Evolutionary conservation across 2,113 vertebrate species (phyloP).

Genomic region (Lasiurus cinereus): DNA sequence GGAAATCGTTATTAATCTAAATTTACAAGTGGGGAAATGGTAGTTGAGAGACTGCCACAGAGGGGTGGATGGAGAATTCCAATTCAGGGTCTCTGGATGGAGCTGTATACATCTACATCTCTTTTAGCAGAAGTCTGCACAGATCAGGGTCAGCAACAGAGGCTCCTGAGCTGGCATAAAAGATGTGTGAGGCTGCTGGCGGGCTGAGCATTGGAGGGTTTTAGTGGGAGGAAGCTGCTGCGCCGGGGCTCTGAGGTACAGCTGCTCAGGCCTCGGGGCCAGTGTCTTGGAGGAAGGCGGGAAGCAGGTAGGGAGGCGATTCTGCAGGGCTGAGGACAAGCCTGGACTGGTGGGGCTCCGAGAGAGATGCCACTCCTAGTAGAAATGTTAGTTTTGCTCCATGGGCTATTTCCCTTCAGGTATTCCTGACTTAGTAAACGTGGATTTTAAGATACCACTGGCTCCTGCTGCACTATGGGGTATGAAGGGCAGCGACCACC

Average conservation of each 20-base stretch:
- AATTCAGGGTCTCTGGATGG: background rate
- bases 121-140: background rate
- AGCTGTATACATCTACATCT: too few relatives aligned
- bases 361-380: fast-evolving
- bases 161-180: background rate
- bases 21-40: background rate
- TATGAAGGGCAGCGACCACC: background rate
- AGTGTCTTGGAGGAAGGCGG: background rate
- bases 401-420: background rate
- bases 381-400: background rate
- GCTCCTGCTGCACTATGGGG: background rate
- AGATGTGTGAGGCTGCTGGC: background rate
- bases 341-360: background rate
- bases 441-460: background rate
- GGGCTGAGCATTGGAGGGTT: background rate
- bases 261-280: background rate
- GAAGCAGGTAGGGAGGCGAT: background rate
- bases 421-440: background rate
- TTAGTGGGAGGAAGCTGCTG: background rate
- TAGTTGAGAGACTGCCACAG: background rate
- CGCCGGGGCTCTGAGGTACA: background rate
- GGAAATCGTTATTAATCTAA: background rate
- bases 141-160: background rate
- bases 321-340: background rate
- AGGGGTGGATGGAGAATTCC: background rate